Evolutionary conservation across 2,113 vertebrate species (phyloP).

Genomic region (Apodemus sylvaticus): DNA sequence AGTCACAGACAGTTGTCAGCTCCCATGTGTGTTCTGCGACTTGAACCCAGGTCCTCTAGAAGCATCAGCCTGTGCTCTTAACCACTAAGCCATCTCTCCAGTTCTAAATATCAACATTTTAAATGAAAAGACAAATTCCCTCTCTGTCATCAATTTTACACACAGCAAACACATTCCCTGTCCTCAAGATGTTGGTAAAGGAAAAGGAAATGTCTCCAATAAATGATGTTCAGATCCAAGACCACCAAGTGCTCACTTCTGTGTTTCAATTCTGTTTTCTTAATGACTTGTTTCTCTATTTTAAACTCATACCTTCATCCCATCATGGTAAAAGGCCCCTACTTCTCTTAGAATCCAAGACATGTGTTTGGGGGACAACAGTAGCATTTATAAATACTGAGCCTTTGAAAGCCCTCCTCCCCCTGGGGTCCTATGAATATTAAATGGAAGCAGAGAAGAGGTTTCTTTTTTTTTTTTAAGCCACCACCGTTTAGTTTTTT

Average conservation of each 20-base stretch:
- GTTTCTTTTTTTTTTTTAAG: conserved; percentile 41
- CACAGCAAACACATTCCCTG: not conserved
- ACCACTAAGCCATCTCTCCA: not conserved
- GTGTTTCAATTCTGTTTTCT: conserved; percentile 48
- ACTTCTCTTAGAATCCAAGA: conserved; percentile 37
- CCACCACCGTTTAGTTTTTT: conserved; percentile 63
- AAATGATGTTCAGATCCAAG: conserved; percentile 18
- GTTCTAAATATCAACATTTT: conserved; percentile 40
- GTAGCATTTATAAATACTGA: conserved; percentile 77
- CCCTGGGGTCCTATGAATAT: conserved; percentile 68
- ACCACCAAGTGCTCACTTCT: conserved; percentile 33
- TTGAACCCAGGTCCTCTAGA: not conserved
- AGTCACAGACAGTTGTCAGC: not conserved
- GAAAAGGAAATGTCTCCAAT: conserved; percentile 48
- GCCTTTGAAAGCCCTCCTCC: conserved; percentile 44
- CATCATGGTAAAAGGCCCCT: not conserved
- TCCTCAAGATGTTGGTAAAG: not conserved
- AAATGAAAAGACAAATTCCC: conserved; percentile 29
- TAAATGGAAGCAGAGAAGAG: conserved; percentile 63
- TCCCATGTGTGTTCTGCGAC: not conserved
- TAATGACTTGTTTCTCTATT: conserved; percentile 20
- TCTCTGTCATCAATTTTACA: not conserved
- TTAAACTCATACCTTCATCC: not conserved
- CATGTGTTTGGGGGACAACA: not conserved
- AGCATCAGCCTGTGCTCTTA: not conserved